These are phyloP conservation scores for Chlorops oryzae DNA, from an alignment of 1,140 invertebrate species.

Conservation along the genomic window DNA sequence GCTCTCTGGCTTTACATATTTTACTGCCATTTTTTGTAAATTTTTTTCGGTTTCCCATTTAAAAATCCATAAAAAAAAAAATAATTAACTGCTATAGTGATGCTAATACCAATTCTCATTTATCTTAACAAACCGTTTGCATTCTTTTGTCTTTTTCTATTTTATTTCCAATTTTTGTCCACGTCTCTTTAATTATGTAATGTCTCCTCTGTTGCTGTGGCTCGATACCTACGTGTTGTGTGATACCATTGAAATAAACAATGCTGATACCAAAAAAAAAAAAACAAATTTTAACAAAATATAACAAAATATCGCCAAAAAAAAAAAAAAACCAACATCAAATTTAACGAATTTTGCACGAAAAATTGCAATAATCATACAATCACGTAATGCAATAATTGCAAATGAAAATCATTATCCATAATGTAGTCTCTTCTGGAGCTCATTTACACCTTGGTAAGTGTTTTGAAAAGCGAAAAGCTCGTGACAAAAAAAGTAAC, in stretches of 20 bases:
- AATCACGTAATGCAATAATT: conserved; percentile 31
- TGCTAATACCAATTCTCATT: no score
- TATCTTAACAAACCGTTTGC: conserved; percentile 21
- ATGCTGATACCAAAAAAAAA: not conserved
- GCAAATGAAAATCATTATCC: conserved; percentile 27
- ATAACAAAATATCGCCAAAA: conserved; percentile 6
- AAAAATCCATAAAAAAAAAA: no score
- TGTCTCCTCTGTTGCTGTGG: conserved; percentile 58
- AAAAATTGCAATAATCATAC: conserved; percentile 14
- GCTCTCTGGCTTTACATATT: not conserved
- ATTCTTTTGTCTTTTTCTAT: conserved; percentile 47
- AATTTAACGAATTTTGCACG: conserved; percentile 25
- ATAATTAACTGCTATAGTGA: no score
- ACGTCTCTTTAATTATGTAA: conserved; percentile 63
- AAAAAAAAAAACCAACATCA: conserved; percentile 25
- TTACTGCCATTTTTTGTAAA: no score
- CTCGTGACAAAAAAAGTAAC: no score
- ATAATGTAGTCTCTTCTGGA: conserved; percentile 86
- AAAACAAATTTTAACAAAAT: not conserved
- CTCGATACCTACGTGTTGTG: conserved; percentile 45
- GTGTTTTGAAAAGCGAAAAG: conserved; percentile 48
- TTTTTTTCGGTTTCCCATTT: no score
- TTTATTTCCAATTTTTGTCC: no score
- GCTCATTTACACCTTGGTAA: conserved; percentile 95
- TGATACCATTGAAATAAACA: conserved; percentile 8